phyloP scores from a whole-genome alignment of 1,140 invertebrate species.

The Agraylea sexmaculata region DNA sequence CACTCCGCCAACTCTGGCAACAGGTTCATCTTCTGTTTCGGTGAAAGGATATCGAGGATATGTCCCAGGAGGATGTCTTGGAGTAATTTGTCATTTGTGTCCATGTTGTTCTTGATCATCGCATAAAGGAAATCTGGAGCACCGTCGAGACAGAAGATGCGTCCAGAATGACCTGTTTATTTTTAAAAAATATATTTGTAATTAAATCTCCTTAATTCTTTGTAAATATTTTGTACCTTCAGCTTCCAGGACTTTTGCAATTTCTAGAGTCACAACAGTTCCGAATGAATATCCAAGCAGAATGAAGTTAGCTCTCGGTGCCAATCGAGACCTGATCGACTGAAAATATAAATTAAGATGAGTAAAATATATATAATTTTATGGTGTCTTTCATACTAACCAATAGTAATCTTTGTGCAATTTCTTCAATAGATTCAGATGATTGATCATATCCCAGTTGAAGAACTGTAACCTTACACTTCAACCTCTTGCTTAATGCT shows the following conservation, averaged over 20 bases:
- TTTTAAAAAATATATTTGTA: neutral
- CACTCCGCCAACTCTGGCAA: conserved; percentile 42
- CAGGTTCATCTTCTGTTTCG: conserved; percentile 38
- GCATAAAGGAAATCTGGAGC: conserved; percentile 43
- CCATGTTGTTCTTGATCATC: conserved; percentile 30
- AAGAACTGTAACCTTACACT: conserved; percentile 52
- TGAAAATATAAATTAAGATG: conserved; percentile 20
- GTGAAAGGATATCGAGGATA: conserved; percentile 39
- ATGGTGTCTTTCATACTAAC: conserved; percentile 23
- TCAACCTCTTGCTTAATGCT: conserved; percentile 44
- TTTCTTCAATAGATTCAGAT: conserved; percentile 26
- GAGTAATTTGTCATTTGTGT: conserved; percentile 33
- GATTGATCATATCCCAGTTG: conserved; percentile 43
- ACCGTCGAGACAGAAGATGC: conserved; percentile 45
- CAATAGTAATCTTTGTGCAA: conserved; percentile 30
- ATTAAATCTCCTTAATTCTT: neutral
- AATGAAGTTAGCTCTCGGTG: conserved; percentile 48
- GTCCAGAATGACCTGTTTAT: conserved; percentile 36
- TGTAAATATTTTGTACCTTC: conserved; percentile 31
- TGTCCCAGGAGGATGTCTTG: conserved; percentile 43
- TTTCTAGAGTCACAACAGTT: conserved; percentile 42
- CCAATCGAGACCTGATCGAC: conserved; percentile 29
- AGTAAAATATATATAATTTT: neutral
- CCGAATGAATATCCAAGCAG: conserved; percentile 58
- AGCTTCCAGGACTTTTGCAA: conserved; percentile 43